A percentile compares a stretch with the other conserved stretches of the same genome.
phyloP scores from a whole-genome alignment of 2,797 vertebrate genomes.

The Anguilla pacifica region DNA sequence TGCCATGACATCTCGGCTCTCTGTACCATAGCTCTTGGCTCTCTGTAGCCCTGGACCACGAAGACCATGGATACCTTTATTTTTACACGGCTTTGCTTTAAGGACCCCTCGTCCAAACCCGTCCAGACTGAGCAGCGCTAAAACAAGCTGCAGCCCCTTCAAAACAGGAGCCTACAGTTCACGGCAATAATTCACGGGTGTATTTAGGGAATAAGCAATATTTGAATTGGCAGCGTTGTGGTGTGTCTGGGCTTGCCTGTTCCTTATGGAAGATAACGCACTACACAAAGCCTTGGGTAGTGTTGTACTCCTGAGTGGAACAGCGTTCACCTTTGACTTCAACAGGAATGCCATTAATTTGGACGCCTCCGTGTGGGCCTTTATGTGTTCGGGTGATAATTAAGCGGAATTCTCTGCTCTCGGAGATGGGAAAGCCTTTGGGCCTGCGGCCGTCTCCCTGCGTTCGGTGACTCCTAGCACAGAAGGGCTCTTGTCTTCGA shows the following conservation, averaged over 20 bases:
- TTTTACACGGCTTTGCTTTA: neutral
- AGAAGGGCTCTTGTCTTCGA: neutral
- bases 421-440: neutral
- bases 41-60: neutral
- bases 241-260: constrained; percentile 7
- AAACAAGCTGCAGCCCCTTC: neutral
- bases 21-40: no score
- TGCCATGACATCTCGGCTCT: neutral
- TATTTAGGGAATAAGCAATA: neutral
- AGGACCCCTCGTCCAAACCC: neutral
- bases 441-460: neutral
- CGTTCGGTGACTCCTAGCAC: neutral
- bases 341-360: neutral
- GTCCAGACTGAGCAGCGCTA: neutral
- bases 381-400: constrained; percentile 1
- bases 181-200: neutral
- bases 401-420: neutral
- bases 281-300: neutral
- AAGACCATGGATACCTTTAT: neutral
- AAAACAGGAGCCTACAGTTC: neutral
- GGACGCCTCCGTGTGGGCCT: neutral
- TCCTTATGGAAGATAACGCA: neutral
- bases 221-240: neutral
- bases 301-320: neutral
- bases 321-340: neutral